Evolutionary conservation across 1,140 invertebrate species (phyloP).

Genomic region (Calliphora vicina): DNA sequence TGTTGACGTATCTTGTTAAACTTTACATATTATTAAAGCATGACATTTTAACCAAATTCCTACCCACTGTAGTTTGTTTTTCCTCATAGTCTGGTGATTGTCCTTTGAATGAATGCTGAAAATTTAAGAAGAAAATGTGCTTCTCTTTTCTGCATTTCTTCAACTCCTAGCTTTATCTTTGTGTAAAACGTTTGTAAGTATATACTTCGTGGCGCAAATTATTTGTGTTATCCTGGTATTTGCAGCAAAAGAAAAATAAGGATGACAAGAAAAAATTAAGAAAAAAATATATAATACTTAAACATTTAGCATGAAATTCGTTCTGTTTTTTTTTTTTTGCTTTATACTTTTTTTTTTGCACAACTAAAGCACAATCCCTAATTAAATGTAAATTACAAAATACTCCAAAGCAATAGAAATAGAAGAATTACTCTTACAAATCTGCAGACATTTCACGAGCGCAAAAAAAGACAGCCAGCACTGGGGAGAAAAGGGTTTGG

Average conservation of each 20-base stretch:
- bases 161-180: not conserved
- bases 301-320: not conserved
- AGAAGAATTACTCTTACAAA: not conserved
- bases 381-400: constrained; percentile 17
- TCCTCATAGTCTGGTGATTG: not conserved
- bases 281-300: not conserved
- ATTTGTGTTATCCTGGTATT: constrained; percentile 9
- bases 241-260: not conserved
- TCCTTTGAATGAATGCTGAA: not conserved
- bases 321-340: not conserved
- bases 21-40: too few relatives aligned
- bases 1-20: too few relatives aligned
- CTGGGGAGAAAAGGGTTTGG: not conserved
- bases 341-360: too few relatives aligned
- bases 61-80: not conserved
- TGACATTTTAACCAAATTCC: too few relatives aligned
- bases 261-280: not conserved
- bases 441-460: not conserved
- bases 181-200: not conserved
- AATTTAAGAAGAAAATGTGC: not conserved
- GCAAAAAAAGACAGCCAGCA: not conserved
- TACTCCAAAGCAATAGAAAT: not conserved
- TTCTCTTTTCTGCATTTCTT: not conserved
- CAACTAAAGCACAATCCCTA: not conserved
- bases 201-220: not conserved